Percentiles rank a stretch among this genome's conserved stretches.
phyloP scores from a whole-genome alignment of 2,113 vertebrate genomes.

The Chloroceryle aenea region DNA sequence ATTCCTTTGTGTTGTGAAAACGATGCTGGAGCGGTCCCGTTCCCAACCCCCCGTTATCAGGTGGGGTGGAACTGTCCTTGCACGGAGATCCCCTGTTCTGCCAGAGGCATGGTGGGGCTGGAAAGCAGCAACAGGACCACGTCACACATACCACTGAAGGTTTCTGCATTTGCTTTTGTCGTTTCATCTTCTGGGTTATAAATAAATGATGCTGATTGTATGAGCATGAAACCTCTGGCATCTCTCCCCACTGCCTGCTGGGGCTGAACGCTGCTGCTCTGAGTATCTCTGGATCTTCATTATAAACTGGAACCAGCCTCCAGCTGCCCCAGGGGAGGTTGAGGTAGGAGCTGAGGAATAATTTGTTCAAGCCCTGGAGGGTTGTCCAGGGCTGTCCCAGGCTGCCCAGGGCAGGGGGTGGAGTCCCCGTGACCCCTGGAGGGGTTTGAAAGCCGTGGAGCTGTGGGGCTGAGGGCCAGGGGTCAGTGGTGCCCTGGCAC shows the following conservation, averaged over 20 bases:
- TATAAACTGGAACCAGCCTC: neutral
- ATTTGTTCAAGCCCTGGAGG: neutral
- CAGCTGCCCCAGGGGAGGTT: neutral
- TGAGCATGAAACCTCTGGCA: neutral
- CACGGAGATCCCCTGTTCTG: rapidly evolving
- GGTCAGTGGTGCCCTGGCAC: neutral
- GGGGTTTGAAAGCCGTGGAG: neutral
- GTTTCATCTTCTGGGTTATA: neutral
- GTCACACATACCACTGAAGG: rapidly evolving
- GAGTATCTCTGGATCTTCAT: neutral
- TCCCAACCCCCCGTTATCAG: rapidly evolving
- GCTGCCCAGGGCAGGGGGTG: neutral
- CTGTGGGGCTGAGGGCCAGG: neutral
- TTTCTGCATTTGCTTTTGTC: neutral
- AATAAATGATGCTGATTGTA: rapidly evolving
- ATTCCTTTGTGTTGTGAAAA: neutral
- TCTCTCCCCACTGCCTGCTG: neutral
- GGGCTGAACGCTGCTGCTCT: neutral
- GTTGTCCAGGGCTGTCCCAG: neutral
- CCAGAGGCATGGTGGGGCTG: rapidly evolving
- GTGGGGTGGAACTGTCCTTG: neutral
- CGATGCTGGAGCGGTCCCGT: rapidly evolving
- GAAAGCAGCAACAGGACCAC: neutral
- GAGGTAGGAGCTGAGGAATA: neutral
- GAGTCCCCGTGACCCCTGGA: neutral